A percentile compares a stretch with the other conserved stretches of the same genome.
Evolutionary conservation across 1,140 invertebrate species (phyloP).

Genomic region (Portunus trituberculatus): DNA sequence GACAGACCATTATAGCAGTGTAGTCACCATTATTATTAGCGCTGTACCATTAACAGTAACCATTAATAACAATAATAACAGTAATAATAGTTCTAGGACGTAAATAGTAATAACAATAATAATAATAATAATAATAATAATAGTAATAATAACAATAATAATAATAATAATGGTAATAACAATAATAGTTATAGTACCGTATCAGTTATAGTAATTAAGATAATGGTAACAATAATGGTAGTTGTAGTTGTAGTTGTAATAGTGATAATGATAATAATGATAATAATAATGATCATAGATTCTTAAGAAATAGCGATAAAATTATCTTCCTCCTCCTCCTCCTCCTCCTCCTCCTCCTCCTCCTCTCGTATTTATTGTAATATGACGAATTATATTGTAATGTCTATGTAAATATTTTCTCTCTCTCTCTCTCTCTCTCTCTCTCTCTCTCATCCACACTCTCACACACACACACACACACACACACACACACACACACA

Average conservation of each 20-base stretch:
- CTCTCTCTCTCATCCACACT: conserved; percentile 15
- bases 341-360: conserved; percentile 16
- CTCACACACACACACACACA: conserved; percentile 35
- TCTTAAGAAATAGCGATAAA: not conserved
- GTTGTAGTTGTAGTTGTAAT: not conserved
- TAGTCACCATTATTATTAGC: not conserved
- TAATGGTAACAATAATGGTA: not conserved
- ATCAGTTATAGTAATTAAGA: not conserved
- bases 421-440: conserved; percentile 25
- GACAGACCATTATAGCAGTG: not conserved
- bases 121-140: not conserved
- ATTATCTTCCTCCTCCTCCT: not conserved
- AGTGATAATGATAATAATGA: not conserved
- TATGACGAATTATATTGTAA: not conserved
- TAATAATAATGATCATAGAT: not conserved
- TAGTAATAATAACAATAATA: not conserved
- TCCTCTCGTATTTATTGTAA: not conserved
- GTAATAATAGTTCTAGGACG: not conserved
- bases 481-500: conserved; percentile 45
- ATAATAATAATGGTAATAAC: conserved; percentile 16
- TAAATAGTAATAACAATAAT: not conserved
- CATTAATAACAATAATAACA: not conserved
- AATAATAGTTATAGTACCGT: not conserved
- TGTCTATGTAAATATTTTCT: not conserved
- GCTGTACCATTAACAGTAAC: not conserved